Conservation (phyloP, 30 jellyfish, hydroid and myxozoan species). For the Rhopilema esculentum region DNA sequence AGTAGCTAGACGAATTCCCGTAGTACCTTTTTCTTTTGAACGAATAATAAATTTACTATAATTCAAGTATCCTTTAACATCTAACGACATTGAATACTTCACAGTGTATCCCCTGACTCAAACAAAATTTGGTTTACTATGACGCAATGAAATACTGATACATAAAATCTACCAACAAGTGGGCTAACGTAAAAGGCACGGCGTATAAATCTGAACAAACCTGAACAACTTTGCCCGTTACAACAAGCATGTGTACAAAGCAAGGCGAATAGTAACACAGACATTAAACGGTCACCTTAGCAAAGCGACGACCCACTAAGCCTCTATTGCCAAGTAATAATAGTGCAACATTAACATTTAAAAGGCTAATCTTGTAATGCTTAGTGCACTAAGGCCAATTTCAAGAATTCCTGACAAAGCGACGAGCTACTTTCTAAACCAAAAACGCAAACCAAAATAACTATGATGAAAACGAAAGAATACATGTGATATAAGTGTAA, state of each 20-base stretch:
- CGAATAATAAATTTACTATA: no score
- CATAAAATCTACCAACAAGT: background rate
- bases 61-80: no score
- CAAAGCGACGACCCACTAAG: background rate
- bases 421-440: background rate
- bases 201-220: background rate
- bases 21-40: no score
- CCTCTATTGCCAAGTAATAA: background rate
- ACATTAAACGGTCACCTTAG: background rate
- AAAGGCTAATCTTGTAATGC: background rate
- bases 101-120: no score
- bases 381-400: background rate
- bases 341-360: background rate
- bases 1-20: background rate
- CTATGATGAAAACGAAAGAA: background rate
- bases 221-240: background rate
- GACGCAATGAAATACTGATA: background rate
- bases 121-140: background rate
- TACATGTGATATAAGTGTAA: background rate
- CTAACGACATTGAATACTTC: no score
- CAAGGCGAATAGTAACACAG: background rate
- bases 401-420: no score
- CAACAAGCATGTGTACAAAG: background rate
- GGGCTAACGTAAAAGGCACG: background rate
- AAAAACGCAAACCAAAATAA: background rate